Evolutionary conservation across 1,140 invertebrate genomes (phyloP).

Genomic region (Oedothorax gibbosus): DNA sequence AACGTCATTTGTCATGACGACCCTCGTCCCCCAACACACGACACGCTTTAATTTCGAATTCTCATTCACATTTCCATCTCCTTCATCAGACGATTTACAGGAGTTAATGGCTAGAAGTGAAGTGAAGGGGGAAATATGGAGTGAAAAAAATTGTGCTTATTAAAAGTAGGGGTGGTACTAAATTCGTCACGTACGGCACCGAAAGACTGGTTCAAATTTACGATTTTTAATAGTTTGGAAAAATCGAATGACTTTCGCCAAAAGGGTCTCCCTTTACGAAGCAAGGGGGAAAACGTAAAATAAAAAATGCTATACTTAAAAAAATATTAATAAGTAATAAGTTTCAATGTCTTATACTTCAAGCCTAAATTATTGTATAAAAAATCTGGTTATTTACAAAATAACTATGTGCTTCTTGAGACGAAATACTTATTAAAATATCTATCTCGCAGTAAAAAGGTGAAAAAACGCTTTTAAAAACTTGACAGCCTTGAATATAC

Average conservation of each 20-base stretch:
- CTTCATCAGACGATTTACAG: not conserved
- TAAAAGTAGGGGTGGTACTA: conserved; percentile 3
- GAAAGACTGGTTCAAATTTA: conserved; percentile 6
- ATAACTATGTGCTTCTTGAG: too few relatives aligned
- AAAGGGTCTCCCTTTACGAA: conserved; percentile 20
- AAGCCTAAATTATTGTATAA: too few relatives aligned
- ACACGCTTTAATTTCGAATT: conserved; percentile 36
- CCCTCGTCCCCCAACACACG: not conserved
- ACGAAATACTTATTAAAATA: too few relatives aligned
- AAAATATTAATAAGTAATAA: too few relatives aligned
- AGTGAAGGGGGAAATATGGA: not conserved
- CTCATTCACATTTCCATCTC: conserved; percentile 29
- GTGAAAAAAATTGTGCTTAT: conserved; percentile 12
- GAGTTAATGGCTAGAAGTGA: conserved; percentile 25
- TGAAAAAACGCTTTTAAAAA: too few relatives aligned
- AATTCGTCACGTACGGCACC: conserved; percentile 36
- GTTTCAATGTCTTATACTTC: too few relatives aligned
- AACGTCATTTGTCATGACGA: conserved; percentile 33
- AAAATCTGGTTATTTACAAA: too few relatives aligned
- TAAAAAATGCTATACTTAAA: too few relatives aligned
- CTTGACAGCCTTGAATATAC: too few relatives aligned
- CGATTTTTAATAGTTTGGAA: too few relatives aligned
- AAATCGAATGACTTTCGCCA: not conserved
- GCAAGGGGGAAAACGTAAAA: not conserved
- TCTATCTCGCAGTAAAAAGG: too few relatives aligned